Percentiles rank a stretch among this genome's conserved stretches.
Conservation (phyloP, 2,888 invertebrate genomes). For the Microctonus brassicae region DNA sequence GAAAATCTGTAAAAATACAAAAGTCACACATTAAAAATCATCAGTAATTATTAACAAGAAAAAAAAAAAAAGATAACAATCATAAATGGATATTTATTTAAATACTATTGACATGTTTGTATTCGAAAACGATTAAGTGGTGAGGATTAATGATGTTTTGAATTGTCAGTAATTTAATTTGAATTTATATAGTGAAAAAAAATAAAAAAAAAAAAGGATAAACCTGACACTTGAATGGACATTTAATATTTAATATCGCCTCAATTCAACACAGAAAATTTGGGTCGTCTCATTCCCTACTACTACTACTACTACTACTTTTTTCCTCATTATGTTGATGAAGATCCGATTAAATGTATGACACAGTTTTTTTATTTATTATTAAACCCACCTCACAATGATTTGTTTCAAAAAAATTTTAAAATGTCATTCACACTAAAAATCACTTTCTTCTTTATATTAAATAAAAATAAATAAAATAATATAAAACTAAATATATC, state of each 20-base stretch:
- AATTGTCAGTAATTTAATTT: slow-evolving; percentile 21
- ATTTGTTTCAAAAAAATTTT: not conserved
- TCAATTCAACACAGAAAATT: slow-evolving; percentile 1
- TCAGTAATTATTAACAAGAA: slow-evolving; percentile 9
- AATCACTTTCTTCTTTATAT: not conserved
- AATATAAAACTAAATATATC: not conserved
- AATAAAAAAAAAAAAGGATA: slow-evolving; percentile 31
- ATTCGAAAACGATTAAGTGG: not conserved
- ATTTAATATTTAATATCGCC: not conserved
- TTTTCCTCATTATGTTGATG: not conserved
- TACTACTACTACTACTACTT: no score
- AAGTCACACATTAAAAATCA: slow-evolving; percentile 52
- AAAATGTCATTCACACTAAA: not conserved
- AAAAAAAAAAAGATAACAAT: no score
- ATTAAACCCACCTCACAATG: not conserved
- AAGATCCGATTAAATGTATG: slow-evolving; percentile 2
- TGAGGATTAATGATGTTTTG: not conserved
- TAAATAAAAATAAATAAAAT: no score
- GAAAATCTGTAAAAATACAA: slow-evolving; percentile 84
- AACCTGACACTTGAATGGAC: not conserved
- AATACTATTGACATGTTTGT: not conserved
- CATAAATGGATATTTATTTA: no score
- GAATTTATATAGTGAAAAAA: no score
- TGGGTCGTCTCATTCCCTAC: not conserved
- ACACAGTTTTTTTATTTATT: not conserved